These are phyloP conservation scores for Gymnodraco acuticeps DNA, from an alignment of 2,797 vertebrate species.

Conservation along the genomic window DNA sequence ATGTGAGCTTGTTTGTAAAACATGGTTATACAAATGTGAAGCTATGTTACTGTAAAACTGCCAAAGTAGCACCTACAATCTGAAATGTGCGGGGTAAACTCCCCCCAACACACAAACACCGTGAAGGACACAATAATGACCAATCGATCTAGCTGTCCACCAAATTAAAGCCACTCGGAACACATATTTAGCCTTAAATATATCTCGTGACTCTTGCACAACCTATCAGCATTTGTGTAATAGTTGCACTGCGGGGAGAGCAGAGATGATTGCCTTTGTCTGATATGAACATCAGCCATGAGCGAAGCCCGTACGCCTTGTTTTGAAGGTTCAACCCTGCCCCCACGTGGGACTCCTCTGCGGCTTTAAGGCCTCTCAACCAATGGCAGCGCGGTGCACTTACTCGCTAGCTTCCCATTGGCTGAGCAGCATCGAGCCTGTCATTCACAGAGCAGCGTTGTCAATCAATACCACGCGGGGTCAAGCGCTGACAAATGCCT, in stretches of 20 bases:
- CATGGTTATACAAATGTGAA: slow-evolving; percentile 46
- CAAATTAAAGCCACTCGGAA: slow-evolving; percentile 43
- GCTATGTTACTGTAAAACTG: slow-evolving; percentile 26
- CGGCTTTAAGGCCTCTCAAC: slow-evolving; percentile 73
- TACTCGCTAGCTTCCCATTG: slow-evolving; percentile 78
- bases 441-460: slow-evolving; percentile 83
- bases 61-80: slow-evolving; percentile 2
- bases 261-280: slow-evolving; percentile 83
- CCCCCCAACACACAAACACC: slow-evolving; percentile 1
- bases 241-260: slow-evolving; percentile 69
- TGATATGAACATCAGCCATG: slow-evolving; percentile 86
- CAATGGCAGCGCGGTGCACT: slow-evolving; percentile 78
- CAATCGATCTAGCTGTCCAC: slow-evolving; percentile 70
- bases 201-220: slow-evolving; percentile 58
- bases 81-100: slow-evolving; percentile 29
- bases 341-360: slow-evolving; percentile 86
- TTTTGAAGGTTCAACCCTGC: slow-evolving; percentile 73
- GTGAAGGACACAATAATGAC: slow-evolving; percentile 72
- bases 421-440: slow-evolving; percentile 70
- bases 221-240: slow-evolving; percentile 69
- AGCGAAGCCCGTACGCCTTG: slow-evolving; percentile 76
- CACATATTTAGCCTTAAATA: slow-evolving; percentile 33
- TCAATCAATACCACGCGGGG: slow-evolving; percentile 97
- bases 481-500: slow-evolving; percentile 94
- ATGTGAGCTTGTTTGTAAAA: slow-evolving; percentile 18